phyloP scores from a whole-genome alignment of 2,888 invertebrate species.

The Resseliella maxima region DNA sequence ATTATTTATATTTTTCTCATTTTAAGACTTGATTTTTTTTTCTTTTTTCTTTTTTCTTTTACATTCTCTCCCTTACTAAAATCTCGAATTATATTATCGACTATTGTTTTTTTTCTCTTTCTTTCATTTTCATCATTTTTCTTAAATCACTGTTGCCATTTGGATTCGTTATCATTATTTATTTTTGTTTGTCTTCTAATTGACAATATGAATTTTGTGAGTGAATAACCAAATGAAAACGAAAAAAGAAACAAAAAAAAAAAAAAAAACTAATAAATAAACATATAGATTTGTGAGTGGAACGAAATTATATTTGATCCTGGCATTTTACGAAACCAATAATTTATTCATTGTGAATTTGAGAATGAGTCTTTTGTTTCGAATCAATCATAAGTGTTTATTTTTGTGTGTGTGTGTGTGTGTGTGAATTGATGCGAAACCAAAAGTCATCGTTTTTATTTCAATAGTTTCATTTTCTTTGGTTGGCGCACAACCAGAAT shows the following conservation, averaged over 20 bases:
- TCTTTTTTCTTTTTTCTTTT: background rate
- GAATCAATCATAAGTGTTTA: background rate
- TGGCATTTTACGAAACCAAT: background rate
- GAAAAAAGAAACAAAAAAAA: background rate
- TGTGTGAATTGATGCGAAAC: background rate
- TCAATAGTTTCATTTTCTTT: background rate
- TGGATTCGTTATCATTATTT: constrained; percentile 15
- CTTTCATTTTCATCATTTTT: background rate
- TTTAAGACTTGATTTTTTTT: background rate
- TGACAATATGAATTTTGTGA: constrained; percentile 1
- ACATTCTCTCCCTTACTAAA: background rate
- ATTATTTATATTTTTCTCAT: background rate
- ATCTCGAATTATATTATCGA: background rate
- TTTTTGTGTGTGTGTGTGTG: no score
- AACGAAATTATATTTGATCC: no score
- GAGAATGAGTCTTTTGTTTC: background rate
- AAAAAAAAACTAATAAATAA: background rate
- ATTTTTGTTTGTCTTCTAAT: constrained; percentile 8
- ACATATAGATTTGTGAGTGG: no score
- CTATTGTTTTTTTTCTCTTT: background rate
- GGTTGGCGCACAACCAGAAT: background rate
- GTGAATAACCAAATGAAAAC: background rate
- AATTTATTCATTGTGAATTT: constrained; percentile 16
- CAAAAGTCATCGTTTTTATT: background rate
- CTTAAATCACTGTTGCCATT: background rate